Conservation (phyloP, 2,888 invertebrate genomes). For the Drosophila parthenogenetica region DNA sequence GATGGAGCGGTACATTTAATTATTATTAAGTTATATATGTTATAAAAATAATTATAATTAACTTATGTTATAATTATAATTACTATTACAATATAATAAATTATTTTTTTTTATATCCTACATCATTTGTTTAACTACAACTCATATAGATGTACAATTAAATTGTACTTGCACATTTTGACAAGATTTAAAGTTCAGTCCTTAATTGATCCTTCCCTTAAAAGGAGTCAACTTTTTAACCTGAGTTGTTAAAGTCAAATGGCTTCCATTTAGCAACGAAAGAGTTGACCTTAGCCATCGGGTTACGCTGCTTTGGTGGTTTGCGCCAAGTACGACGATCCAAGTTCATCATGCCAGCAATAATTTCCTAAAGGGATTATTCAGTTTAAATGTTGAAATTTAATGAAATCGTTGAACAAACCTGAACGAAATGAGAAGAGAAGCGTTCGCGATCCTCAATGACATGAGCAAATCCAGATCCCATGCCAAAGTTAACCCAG, state of each 20-base stretch:
- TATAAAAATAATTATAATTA: too few species aligned
- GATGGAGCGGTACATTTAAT: too few species aligned
- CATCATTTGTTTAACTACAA: background rate
- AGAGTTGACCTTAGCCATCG: constrained; percentile 86
- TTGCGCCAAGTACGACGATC: constrained; percentile 94
- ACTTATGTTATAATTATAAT: too few species aligned
- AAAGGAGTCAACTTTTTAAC: too few species aligned
- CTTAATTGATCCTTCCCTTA: background rate
- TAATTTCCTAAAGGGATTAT: constrained; percentile 89
- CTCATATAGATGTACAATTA: background rate
- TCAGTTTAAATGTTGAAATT: background rate
- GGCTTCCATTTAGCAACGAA: constrained; percentile 90
- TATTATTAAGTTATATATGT: too few species aligned
- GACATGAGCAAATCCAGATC: constrained; percentile 97
- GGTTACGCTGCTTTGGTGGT: constrained; percentile 88
- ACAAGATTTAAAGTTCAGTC: background rate
- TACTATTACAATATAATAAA: too few species aligned
- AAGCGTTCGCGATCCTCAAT: constrained; percentile 97
- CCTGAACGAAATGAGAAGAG: constrained; percentile 89
- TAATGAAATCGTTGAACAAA: background rate
- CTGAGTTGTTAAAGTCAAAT: constrained; percentile 86
- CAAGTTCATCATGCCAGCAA: constrained; percentile 97
- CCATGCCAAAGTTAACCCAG: constrained; percentile 95
- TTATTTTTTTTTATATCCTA: background rate
- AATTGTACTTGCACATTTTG: background rate